Evolutionary conservation across 2,888 invertebrate species (phyloP), one percentile per base, ranked within the genome.

Genomic region (Agonopterix subpropinquella): DNA sequence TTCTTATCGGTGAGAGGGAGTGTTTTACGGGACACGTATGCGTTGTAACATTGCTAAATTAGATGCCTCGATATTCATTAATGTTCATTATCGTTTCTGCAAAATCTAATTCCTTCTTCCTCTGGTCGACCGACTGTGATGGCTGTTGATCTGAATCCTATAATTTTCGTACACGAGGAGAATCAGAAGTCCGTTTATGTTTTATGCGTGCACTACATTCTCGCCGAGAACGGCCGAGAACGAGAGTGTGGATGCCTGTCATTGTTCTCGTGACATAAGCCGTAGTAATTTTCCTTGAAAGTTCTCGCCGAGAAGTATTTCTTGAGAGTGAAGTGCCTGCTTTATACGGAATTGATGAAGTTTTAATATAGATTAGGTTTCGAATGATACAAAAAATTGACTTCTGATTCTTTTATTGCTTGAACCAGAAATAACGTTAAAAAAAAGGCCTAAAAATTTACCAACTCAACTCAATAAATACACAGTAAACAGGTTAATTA

Each of bases 1-100:
- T 96, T 96, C 89, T 90, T 96, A 90, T 95, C 95, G 95, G 96
- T 96, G 94, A 91, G 91, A 83, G 76, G 78, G 72, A 76, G 77
- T 71, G 62, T 72, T 75, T 73, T 69, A 66, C 67, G 70, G 77
- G 78, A 73, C 67, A 67, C 59, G 63, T 64, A 63, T 73, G 77
- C 80, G 79, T 79, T 81, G 80, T 84, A 78, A 73, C 72, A 75
- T 71, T 77, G 82, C 80, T 82, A 67, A 67, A 73, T 68, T 85
- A 81, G 81, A 79, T 84, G 83, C 83, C 73, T 78, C 73, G 72
- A 67, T 80, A 73, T 74, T 64, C 67, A 73, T 73, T 66, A 70
- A 55, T 74, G 70, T 77, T 77, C 61, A 62, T 65, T 64, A 58
- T 61, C 61, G 64, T 70, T 57, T 75, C 68, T 70, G 71, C 70